Conservation (phyloP, 2,797 vertebrate genomes). For the Tarsius wallacei region DNA sequence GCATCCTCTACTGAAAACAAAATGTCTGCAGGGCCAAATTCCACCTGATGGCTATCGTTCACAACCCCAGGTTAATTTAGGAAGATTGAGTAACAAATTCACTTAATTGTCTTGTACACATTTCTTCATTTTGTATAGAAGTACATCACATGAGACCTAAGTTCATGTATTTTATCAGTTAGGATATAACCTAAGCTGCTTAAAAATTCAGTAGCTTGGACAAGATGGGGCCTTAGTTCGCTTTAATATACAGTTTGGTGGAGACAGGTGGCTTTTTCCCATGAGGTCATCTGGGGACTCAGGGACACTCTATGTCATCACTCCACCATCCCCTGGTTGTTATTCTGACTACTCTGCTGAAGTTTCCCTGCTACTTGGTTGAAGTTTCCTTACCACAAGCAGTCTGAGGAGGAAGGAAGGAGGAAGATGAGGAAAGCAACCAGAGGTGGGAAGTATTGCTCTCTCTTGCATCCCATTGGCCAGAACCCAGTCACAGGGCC, state of each 20-base stretch:
- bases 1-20: not conserved
- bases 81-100: not conserved
- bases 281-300: not conserved
- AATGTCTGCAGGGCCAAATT: not conserved
- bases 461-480: not conserved
- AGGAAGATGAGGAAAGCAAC: not conserved
- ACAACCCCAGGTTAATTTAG: not conserved
- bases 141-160: not conserved
- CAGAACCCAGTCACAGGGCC: not conserved
- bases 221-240: not conserved
- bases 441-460: too few relatives aligned
- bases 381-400: not conserved
- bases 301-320: not conserved
- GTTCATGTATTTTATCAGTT: not conserved
- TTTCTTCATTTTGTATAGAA: not conserved
- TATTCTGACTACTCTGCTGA: not conserved
- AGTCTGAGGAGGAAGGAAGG: not conserved
- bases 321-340: not conserved
- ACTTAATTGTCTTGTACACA: not conserved
- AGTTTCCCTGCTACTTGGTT: not conserved
- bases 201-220: conserved; percentile 2
- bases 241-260: not conserved
- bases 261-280: not conserved
- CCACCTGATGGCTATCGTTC: not conserved
- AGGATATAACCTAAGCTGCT: not conserved